phyloP scores from a whole-genome alignment of 2,797 vertebrate genomes.

The Leontopithecus rosalia region DNA sequence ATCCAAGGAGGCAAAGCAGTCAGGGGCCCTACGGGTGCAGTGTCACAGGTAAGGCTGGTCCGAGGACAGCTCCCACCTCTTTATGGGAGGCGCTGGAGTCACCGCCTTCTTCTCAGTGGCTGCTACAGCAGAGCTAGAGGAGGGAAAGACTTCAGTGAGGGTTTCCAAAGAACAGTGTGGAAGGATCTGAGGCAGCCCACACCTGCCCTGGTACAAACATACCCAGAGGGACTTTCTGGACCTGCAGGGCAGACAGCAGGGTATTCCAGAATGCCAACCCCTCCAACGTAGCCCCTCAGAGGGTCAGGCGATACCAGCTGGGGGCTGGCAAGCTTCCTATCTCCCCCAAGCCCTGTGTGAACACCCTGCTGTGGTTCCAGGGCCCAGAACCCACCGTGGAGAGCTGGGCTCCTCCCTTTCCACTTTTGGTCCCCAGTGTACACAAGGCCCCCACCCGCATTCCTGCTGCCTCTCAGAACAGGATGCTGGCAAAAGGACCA shows the following conservation, averaged over 20 bases:
- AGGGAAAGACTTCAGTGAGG: not conserved
- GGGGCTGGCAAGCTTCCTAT: not conserved
- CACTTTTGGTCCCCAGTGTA: not conserved
- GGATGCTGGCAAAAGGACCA: not conserved
- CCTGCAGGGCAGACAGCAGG: not conserved
- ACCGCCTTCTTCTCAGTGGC: slow-evolving; percentile 86
- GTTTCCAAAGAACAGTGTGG: not conserved
- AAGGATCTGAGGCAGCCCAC: no score
- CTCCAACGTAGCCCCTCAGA: not conserved
- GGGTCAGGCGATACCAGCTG: not conserved
- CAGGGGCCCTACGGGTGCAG: accelerated
- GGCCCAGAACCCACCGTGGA: not conserved
- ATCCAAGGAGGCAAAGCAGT: not conserved
- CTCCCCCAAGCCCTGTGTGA: not conserved
- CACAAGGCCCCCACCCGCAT: not conserved
- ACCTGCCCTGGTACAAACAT: not conserved
- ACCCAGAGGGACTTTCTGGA: not conserved
- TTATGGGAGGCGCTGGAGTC: slow-evolving; percentile 85
- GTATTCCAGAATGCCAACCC: not conserved
- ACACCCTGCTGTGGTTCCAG: not conserved
- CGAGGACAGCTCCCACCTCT: slow-evolving; percentile 88
- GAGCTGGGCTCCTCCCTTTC: not conserved
- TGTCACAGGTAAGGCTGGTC: slow-evolving; percentile 93
- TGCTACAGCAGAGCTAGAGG: slow-evolving; percentile 83
- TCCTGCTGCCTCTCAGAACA: not conserved